Evolutionary conservation across 2,888 invertebrate species (phyloP).

Genomic region (Stenurella melanura): DNA sequence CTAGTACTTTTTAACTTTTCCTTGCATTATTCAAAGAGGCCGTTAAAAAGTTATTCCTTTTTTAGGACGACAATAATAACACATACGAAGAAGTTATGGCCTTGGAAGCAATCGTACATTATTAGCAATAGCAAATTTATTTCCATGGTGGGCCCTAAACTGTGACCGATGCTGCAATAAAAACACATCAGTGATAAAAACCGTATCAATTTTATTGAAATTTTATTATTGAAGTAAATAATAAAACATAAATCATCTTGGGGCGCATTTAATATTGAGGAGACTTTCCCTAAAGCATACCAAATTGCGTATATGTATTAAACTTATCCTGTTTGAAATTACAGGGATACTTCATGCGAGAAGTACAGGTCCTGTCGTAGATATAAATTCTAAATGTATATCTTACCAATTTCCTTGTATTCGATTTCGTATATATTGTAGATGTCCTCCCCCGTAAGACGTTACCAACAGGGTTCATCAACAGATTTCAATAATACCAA

Average conservation of each 20-base stretch:
- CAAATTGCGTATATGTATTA: too few relatives aligned
- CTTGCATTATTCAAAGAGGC: too few relatives aligned
- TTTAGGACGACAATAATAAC: background rate
- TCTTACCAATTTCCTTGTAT: too few relatives aligned
- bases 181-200: constrained; percentile 8
- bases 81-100: background rate
- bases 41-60: background rate
- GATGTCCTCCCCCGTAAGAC: too few relatives aligned
- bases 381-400: too few relatives aligned
- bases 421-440: too few relatives aligned
- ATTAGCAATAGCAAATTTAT: background rate
- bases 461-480: too few relatives aligned
- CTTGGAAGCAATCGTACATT: background rate
- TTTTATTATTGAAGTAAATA: constrained; percentile 18
- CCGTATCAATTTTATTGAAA: background rate
- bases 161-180: constrained; percentile 1
- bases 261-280: background rate
- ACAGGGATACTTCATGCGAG: too few relatives aligned
- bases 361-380: too few relatives aligned
- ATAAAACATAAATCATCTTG: constrained; percentile 15
- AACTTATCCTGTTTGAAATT: too few relatives aligned
- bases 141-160: background rate
- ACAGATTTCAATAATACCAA: too few relatives aligned
- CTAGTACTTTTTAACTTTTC: too few relatives aligned
- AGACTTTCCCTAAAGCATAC: background rate